These are phyloP conservation scores for Polypterus bichir DNA, from an alignment of 2,113 vertebrate genomes.

Conservation along the genomic window DNA sequence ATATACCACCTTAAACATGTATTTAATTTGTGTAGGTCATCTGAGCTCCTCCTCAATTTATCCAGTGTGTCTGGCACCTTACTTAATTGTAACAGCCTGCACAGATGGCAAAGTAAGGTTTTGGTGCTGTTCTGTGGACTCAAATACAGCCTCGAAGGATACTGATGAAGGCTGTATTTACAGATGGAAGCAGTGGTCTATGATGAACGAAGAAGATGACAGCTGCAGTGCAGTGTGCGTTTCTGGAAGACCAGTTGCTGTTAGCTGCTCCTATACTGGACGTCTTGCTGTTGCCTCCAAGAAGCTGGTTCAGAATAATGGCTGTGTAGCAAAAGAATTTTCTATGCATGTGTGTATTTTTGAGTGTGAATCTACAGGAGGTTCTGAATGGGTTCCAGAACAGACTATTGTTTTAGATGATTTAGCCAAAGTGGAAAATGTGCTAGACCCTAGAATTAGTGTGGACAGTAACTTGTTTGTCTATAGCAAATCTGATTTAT, in stretches of 20 bases:
- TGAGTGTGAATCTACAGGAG: constrained; percentile 94
- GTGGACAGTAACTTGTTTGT: constrained; percentile 96
- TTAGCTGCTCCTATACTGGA: constrained; percentile 93
- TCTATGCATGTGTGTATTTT: constrained; percentile 97
- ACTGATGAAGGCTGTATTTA: constrained; percentile 48
- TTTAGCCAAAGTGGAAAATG: constrained; percentile 66
- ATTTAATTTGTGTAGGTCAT: constrained; percentile 57
- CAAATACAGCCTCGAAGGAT: constrained; percentile 24
- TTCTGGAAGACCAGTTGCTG: constrained; percentile 79
- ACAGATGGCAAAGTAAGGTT: constrained; percentile 87
- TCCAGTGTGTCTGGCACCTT: constrained; percentile 91
- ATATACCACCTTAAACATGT: not conserved
- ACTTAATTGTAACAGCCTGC: constrained; percentile 91
- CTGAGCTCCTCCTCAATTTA: constrained; percentile 97
- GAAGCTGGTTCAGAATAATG: constrained; percentile 59
- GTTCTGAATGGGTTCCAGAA: constrained; percentile 94
- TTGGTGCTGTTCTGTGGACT: constrained; percentile 80
- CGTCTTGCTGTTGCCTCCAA: constrained; percentile 90
- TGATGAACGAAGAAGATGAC: constrained; percentile 89
- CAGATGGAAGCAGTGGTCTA: constrained; percentile 80
- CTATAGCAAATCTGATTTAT: constrained; percentile 84
- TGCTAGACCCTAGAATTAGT: constrained; percentile 80
- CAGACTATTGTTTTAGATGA: constrained; percentile 92
- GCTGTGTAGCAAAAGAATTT: constrained; percentile 69
- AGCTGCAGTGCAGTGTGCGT: constrained; percentile 81